These are phyloP conservation scores for Chrysolina oricalcia DNA, from an alignment of 2,888 invertebrate genomes.

Conservation along the genomic window DNA sequence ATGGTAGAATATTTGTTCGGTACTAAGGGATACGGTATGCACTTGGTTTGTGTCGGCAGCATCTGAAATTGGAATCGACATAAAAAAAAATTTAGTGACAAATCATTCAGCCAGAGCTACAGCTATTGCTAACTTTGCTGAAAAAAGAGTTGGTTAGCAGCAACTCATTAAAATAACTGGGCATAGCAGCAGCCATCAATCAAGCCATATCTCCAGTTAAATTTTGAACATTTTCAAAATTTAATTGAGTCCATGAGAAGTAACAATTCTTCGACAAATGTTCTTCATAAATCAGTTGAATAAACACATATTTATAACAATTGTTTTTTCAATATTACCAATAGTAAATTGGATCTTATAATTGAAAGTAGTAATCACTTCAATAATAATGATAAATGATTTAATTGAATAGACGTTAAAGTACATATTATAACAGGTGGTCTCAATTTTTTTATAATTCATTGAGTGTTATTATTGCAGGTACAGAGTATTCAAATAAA, in stretches of 20 bases:
- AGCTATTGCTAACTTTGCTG: conserved; percentile 17
- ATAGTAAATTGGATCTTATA: too few species aligned
- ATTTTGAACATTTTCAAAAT: conserved; percentile 23
- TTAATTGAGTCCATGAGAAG: conserved; percentile 25
- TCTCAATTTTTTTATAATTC: too few species aligned
- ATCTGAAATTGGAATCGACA: conserved; percentile 28
- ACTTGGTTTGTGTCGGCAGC: conserved; percentile 20
- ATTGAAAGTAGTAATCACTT: too few species aligned
- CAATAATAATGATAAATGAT: too few species aligned
- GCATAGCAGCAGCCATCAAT: conserved; percentile 6
- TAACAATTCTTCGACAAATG: conserved; percentile 23
- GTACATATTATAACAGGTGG: too few species aligned
- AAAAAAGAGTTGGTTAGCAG: conserved; percentile 27
- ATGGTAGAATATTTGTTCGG: conserved; percentile 29
- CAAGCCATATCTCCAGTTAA: conserved; percentile 26
- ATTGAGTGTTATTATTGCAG: too few species aligned
- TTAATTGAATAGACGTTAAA: too few species aligned
- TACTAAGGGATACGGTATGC: conserved; percentile 17
- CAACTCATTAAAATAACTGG: neutral
- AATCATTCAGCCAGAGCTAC: conserved; percentile 20
- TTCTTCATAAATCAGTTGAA: conserved; percentile 18
- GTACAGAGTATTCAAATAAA: too few species aligned
- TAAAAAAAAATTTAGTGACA: conserved; percentile 1
- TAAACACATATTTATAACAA: too few species aligned
- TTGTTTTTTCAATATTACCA: too few species aligned